These are phyloP conservation scores for Heterodera filipjevi DNA, from an alignment of 2,888 invertebrate genomes.

Conservation along the genomic window DNA sequence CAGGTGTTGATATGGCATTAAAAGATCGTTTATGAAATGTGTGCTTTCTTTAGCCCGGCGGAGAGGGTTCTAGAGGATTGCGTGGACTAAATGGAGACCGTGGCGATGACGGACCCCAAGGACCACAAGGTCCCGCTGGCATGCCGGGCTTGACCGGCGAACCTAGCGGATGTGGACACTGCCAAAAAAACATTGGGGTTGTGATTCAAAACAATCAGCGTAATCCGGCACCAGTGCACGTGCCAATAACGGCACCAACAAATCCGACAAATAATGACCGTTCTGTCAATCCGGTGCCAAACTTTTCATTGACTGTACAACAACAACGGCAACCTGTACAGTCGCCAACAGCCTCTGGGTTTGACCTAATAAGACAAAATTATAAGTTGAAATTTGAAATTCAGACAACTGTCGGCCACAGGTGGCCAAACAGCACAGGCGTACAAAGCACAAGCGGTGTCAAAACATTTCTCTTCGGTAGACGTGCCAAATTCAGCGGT, in stretches of 20 bases:
- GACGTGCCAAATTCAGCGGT: neutral
- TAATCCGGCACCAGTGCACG: neutral
- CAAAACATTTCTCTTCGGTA: neutral
- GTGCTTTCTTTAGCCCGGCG: neutral
- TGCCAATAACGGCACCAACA: neutral
- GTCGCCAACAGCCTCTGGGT: too few relatives aligned
- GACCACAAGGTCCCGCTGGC: neutral
- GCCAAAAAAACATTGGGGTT: neutral
- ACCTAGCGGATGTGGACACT: neutral
- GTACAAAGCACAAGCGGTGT: neutral
- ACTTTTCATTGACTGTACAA: neutral
- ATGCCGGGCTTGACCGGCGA: neutral
- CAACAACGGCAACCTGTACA: neutral
- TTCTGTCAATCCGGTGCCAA: neutral
- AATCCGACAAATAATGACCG: neutral
- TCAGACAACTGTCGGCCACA: neutral
- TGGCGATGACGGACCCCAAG: neutral
- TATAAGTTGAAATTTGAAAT: neutral
- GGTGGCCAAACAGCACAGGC: neutral
- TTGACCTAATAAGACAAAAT: neutral
- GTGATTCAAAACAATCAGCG: neutral
- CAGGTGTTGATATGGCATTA: neutral
- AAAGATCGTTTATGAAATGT: neutral
- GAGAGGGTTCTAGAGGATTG: neutral
- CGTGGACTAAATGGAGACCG: neutral